Percentiles rank a stretch among this genome's conserved stretches.
phyloP scores from a whole-genome alignment of 2,113 vertebrate species.

The human (Homo sapiens) region GRCh38 chr3:116238001-116238500 shows the following conservation, averaged over 20 bases:
- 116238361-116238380: slow-evolving; percentile 62
- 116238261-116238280: slow-evolving; percentile 4
- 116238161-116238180: neutral
- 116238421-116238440: slow-evolving; percentile 58
- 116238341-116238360: slow-evolving; percentile 70
- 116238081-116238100: neutral
- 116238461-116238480: neutral
- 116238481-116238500: neutral
- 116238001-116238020: neutral
- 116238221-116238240: neutral
- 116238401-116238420: slow-evolving; percentile 76
- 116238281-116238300: slow-evolving; percentile 41
- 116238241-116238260: neutral
- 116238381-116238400: slow-evolving; percentile 69
- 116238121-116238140: neutral
- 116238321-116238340: slow-evolving; percentile 72
- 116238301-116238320: neutral
- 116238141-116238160: neutral
- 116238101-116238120: neutral
- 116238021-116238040: neutral
- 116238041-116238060: neutral
- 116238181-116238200: neutral
- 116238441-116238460: slow-evolving; percentile 39
- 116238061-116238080: neutral
- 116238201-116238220: neutral